These are phyloP conservation scores for Coracopsis vasa DNA, from an alignment of 2,113 vertebrate genomes.

Conservation along the genomic window DNA sequence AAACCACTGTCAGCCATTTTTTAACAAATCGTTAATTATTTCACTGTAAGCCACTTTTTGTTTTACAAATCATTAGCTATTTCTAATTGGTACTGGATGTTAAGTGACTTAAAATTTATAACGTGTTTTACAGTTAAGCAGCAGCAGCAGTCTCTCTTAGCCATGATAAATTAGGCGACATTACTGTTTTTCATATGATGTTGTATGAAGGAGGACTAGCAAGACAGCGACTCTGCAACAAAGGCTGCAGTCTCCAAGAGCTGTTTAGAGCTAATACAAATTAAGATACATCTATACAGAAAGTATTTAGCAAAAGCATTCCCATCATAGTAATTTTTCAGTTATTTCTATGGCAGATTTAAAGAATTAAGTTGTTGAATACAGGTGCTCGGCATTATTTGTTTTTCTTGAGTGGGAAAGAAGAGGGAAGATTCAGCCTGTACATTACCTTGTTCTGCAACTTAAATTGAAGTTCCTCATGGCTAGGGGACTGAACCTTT, in stretches of 20 bases:
- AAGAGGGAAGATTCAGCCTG: neutral
- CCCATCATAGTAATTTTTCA: neutral
- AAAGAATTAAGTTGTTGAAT: neutral
- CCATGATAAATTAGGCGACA: neutral
- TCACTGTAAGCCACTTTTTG: neutral
- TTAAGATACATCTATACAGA: neutral
- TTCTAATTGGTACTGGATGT: neutral
- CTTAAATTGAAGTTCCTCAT: neutral
- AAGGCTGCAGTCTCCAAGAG: neutral
- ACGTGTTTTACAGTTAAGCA: neutral
- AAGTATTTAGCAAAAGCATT: neutral
- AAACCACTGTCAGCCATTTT: neutral
- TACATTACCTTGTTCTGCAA: neutral
- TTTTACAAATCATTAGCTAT: neutral
- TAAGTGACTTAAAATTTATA: neutral
- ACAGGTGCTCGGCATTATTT: neutral
- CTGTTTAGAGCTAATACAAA: neutral
- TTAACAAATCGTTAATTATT: neutral
- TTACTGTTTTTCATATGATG: neutral
- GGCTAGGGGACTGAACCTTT: neutral
- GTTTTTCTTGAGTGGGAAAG: neutral
- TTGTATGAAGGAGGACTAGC: neutral
- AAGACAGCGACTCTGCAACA: accelerated
- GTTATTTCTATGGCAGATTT: neutral
- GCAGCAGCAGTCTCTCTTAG: neutral